Conservation (phyloP, 92 coral and sea anemone species). For the Plumapathes pennacea region DNA sequence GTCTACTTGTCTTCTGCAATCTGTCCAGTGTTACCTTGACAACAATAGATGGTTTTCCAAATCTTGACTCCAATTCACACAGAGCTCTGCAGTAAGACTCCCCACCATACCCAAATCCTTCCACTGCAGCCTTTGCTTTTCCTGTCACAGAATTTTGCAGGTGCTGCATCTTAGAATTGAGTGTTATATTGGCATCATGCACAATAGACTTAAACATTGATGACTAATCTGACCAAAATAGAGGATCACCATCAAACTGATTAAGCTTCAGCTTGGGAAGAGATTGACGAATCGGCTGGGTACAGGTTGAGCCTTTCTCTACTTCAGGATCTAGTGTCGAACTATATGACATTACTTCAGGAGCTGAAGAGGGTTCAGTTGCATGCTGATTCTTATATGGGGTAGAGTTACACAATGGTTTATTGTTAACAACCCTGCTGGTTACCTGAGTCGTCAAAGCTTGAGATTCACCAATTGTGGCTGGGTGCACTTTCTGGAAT, state of each 20-base stretch:
- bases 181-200: conserved; percentile 19
- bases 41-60: conserved; percentile 15
- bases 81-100: conserved; percentile 6
- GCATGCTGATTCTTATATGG: neutral
- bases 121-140: conserved; percentile 10
- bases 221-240: conserved; percentile 18
- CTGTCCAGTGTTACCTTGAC: conserved; percentile 8
- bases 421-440: neutral
- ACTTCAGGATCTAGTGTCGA: neutral
- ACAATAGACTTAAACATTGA: conserved; percentile 18
- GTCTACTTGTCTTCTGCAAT: conserved; percentile 8
- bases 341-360: neutral
- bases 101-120: conserved; percentile 9
- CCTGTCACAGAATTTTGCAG: conserved; percentile 11
- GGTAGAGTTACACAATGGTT: neutral
- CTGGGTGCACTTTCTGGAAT: neutral
- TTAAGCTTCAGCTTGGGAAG: conserved; percentile 20
- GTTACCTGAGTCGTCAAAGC: neutral
- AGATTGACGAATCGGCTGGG: neutral
- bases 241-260: conserved; percentile 16
- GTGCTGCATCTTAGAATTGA: conserved; percentile 15
- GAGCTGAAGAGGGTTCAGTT: neutral
- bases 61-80: conserved; percentile 11
- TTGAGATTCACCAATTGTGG: neutral
- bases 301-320: neutral